phyloP scores from a whole-genome alignment of 2,888 invertebrate genomes.

The Penaeus monodon region DNA sequence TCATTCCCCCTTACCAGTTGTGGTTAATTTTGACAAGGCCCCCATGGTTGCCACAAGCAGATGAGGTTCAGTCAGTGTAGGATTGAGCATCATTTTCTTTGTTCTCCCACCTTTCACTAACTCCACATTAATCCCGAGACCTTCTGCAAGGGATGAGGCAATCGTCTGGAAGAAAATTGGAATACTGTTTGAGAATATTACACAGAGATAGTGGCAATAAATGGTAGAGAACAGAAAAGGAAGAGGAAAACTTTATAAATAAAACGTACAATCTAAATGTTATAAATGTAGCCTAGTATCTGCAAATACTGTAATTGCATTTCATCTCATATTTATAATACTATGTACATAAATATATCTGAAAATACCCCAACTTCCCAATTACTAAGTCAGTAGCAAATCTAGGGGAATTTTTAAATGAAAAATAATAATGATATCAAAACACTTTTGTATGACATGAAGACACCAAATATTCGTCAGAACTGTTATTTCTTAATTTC shows the following conservation, averaged over 20 bases:
- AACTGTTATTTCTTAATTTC: no score
- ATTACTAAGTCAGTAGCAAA: no score
- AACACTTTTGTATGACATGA: no score
- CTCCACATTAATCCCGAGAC: constrained; percentile 76
- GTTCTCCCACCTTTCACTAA: constrained; percentile 82
- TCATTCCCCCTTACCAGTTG: constrained; percentile 72
- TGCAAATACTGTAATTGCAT: neutral
- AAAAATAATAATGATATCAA: no score
- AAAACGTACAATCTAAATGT: neutral
- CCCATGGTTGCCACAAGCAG: constrained; percentile 83
- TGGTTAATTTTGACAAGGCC: constrained; percentile 81
- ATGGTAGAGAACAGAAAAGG: neutral
- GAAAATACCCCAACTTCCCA: no score
- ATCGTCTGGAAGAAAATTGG: constrained; percentile 20
- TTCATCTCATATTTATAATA: no score
- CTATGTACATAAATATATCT: no score
- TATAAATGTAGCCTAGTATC: neutral
- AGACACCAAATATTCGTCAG: no score
- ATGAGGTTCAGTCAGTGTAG: constrained; percentile 80
- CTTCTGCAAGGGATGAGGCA: constrained; percentile 67
- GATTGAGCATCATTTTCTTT: constrained; percentile 79
- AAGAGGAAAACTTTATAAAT: neutral
- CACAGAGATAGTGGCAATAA: neutral
- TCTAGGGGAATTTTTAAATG: no score
- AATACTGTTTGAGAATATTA: neutral